These are phyloP conservation scores for Sitodiplosis mosellana DNA, from an alignment of 1,140 invertebrate genomes.

Conservation along the genomic window DNA sequence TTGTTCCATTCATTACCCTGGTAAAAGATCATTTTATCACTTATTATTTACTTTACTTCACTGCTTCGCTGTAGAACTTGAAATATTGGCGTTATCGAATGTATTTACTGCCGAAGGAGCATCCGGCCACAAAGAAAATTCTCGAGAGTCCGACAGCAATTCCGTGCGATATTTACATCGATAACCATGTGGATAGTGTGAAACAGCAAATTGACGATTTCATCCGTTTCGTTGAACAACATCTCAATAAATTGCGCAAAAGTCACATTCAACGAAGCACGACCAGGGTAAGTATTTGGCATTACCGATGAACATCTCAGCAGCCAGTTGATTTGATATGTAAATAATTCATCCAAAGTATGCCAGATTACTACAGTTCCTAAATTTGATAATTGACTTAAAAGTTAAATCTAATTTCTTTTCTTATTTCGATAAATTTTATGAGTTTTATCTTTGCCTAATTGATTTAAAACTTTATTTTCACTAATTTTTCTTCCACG, in stretches of 20 bases:
- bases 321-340: too few relatives aligned
- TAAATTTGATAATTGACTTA: too few relatives aligned
- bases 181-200: constrained; percentile 30
- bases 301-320: neutral
- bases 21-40: too few relatives aligned
- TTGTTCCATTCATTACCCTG: neutral
- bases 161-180: constrained; percentile 65
- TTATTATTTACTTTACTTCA: too few relatives aligned
- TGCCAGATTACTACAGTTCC: too few relatives aligned
- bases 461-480: too few relatives aligned
- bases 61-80: too few relatives aligned
- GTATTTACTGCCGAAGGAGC: constrained; percentile 62
- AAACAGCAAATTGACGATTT: constrained; percentile 59
- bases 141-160: constrained; percentile 36
- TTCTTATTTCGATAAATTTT: too few relatives aligned
- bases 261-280: neutral
- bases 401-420: too few relatives aligned
- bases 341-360: too few relatives aligned
- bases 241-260: constrained; percentile 72
- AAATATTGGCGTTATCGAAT: constrained; percentile 93
- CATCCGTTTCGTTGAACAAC: constrained; percentile 70
- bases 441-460: too few relatives aligned
- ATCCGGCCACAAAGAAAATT: constrained; percentile 50
- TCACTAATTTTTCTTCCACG: constrained; percentile 13
- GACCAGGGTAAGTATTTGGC: constrained; percentile 30